phyloP scores from a whole-genome alignment of 2,113 vertebrate species.

The Glaucidium brasilianum region DNA sequence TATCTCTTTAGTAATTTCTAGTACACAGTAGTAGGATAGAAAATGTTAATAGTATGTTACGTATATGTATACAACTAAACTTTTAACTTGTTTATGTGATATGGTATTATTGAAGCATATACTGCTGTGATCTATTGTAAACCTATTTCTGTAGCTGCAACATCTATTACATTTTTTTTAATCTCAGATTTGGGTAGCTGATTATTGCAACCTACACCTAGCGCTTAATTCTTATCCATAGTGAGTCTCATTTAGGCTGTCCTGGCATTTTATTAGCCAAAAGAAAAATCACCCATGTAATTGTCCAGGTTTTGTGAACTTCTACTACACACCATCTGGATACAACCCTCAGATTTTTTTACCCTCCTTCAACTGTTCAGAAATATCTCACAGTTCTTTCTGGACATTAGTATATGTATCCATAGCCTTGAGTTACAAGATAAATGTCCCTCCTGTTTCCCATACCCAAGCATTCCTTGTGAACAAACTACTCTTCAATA shows the following conservation, averaged over 20 bases:
- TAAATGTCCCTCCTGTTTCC: background rate
- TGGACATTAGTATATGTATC: background rate
- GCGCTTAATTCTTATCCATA: background rate
- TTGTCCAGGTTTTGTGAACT: background rate
- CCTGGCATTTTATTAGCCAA: background rate
- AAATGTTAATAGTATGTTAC: background rate
- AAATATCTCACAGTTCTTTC: background rate
- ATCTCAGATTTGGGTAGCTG: background rate
- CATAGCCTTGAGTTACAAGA: background rate
- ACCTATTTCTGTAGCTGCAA: background rate
- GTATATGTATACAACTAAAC: background rate
- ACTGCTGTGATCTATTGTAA: background rate
- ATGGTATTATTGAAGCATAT: background rate
- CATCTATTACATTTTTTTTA: background rate
- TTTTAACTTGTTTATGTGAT: background rate
- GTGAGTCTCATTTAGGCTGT: background rate
- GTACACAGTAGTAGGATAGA: background rate
- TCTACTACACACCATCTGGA: background rate
- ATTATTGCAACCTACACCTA: background rate
- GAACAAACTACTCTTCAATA: background rate
- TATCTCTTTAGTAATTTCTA: background rate
- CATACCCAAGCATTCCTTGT: background rate
- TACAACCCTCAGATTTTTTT: background rate
- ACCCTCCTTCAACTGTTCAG: background rate
- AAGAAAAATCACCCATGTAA: background rate